Conservation (phyloP, 2,113 vertebrate genomes). For the Pantherophis guttatus region DNA sequence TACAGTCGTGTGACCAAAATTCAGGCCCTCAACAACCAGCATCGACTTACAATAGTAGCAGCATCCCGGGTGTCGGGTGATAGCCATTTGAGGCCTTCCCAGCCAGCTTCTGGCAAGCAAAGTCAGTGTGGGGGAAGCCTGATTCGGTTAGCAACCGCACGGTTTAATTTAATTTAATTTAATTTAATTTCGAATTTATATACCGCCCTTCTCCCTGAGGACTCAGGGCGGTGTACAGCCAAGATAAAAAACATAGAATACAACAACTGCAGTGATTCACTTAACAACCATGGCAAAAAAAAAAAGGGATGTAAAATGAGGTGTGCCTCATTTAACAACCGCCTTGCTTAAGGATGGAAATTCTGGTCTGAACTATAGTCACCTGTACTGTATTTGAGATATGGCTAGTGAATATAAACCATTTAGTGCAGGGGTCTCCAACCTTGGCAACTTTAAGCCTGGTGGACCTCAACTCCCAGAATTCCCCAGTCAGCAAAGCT, state of each 20-base stretch:
- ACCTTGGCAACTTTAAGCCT: too few species aligned
- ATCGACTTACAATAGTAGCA: neutral
- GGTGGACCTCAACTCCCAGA: too few species aligned
- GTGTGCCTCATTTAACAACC: neutral
- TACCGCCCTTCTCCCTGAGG: too few species aligned
- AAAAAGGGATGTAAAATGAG: neutral
- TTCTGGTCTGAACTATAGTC: neutral
- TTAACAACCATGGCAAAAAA: neutral
- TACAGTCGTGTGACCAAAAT: neutral
- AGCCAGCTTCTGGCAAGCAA: neutral
- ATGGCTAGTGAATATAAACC: neutral
- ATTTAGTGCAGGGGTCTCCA: too few species aligned
- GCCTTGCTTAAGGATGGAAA: neutral
- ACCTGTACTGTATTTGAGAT: neutral
- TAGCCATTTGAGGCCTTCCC: neutral
- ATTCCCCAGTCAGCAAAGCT: too few species aligned
- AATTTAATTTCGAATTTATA: too few species aligned
- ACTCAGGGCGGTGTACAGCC: too few species aligned
- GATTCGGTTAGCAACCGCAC: neutral
- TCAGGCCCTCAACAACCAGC: neutral
- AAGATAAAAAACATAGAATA: too few species aligned
- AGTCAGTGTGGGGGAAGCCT: neutral
- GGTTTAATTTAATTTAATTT: too few species aligned
- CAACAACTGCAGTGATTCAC: neutral
- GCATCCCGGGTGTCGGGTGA: rapidly evolving